Evolutionary conservation across 2,888 invertebrate genomes (phyloP), one percentile per base, ranked within the genome.

Genomic region (Tipula lateralis): DNA sequence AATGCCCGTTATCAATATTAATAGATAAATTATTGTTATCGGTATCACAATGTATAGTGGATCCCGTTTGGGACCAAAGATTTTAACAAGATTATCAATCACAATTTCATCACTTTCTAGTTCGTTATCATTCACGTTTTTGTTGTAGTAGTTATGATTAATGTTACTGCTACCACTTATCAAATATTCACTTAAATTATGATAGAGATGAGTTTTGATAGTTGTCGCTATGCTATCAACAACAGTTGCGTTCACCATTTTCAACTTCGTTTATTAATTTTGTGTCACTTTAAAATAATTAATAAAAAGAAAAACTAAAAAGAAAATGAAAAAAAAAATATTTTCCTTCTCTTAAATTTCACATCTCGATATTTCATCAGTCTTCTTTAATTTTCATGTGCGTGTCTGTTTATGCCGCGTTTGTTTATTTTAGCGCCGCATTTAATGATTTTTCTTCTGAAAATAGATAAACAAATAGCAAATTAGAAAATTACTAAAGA

Each of bases 1-100:
- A 1, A 96, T 90, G 1, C 97, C 96, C 5, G 93, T 94, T 9
- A 96, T 88, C 87, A 96, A 95, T 87, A 96, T 96, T n/a, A 94
- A 86, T 0, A 92, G 90, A 89, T 96, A 97, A 85, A 95, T 91
- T n/a, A 94, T 90, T 0, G 95, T 95, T 86, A 96, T 93, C 0
- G 95, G 95, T 85, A 95, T 89, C 2, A 95, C 93, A 39, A 95
- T 91, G 87, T 91, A 91, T 2, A 94, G 88, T 0, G 93, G 90
- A 87, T 94, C 93, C 83, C 92, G 88, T 86, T 90, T 90, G 0
- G 91, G 91, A 1, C 86, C 86, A 30, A 85, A 84, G n/a, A 66
- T 24, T 9, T 85, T 85, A 2, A 29, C 39, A 29, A 85, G 12
- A 39, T 85, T 85, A 36, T 83, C 30, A 13, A 81, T 29, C 29